Evolutionary conservation across 2,888 invertebrate species (phyloP).

Genomic region (Caenorhabditis plicata): DNA sequence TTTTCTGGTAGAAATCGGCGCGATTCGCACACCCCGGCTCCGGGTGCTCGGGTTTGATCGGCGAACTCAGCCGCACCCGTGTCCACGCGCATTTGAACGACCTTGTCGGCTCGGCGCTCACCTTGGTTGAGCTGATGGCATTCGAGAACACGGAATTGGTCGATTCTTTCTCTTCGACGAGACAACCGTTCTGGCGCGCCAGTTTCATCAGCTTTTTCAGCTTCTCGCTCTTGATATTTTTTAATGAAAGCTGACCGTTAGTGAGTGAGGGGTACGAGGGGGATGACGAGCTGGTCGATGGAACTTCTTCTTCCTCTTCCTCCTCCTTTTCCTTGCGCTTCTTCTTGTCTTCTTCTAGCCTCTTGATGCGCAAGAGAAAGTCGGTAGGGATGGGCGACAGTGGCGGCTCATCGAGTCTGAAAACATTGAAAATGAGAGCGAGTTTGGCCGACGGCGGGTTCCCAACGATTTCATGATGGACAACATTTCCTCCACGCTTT

Average conservation of each 20-base stretch:
- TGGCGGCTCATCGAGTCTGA: slow-evolving; percentile 11
- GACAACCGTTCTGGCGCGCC: slow-evolving; percentile 6
- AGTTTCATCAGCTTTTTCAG: slow-evolving; percentile 12
- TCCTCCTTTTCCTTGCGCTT: neutral
- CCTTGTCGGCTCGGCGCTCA: neutral
- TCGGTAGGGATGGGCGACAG: slow-evolving; percentile 12
- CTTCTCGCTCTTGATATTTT: slow-evolving; percentile 3
- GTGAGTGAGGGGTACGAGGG: no score
- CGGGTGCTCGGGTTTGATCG: neutral
- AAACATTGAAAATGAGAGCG: neutral
- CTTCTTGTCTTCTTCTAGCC: neutral
- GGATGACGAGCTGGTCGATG: no score
- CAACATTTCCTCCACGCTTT: slow-evolving; percentile 20
- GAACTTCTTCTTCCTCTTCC: neutral
- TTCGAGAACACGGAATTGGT: neutral
- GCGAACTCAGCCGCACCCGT: slow-evolving; percentile 13
- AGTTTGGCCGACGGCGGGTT: neutral
- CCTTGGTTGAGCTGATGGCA: neutral
- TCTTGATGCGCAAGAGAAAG: neutral
- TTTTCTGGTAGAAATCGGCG: slow-evolving; percentile 16
- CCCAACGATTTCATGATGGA: slow-evolving; percentile 20
- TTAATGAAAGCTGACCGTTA: slow-evolving; percentile 1
- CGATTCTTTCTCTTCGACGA: slow-evolving; percentile 3
- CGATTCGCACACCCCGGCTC: slow-evolving; percentile 8
- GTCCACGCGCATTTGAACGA: slow-evolving; percentile 23